These are phyloP conservation scores for Lamprologus tigripictilis DNA, from an alignment of 2,113 vertebrate species.

Conservation along the genomic window DNA sequence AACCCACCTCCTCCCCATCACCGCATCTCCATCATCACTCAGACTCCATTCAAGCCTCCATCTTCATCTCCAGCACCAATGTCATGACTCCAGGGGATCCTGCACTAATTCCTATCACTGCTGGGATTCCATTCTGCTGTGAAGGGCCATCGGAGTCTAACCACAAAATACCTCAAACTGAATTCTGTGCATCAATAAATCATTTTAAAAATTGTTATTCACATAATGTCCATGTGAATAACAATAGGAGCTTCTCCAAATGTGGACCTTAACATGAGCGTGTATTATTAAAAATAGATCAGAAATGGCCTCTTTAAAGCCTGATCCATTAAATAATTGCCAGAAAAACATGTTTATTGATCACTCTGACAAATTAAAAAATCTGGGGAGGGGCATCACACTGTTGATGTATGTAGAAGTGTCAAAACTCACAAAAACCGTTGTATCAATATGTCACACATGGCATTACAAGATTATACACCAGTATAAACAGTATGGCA, in stretches of 20 bases:
- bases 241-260: not conserved
- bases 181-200: not conserved
- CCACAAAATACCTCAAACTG: not conserved
- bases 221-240: not conserved
- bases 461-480: not conserved
- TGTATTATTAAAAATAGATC: not conserved
- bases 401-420: not conserved
- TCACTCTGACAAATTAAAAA: not conserved
- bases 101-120: not conserved
- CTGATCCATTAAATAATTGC: not conserved
- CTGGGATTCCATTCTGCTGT: not conserved
- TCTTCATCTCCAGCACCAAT: not conserved
- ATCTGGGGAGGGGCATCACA: not conserved
- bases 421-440: not conserved
- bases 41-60: not conserved
- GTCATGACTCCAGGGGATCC: not conserved
- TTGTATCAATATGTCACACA: not conserved
- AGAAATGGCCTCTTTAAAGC: not conserved
- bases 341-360: not conserved
- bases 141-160: not conserved
- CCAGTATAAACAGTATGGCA: not conserved
- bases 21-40: not conserved
- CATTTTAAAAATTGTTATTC: too few species aligned
- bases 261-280: not conserved
- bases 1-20: not conserved